These are phyloP conservation scores for Alca torda DNA, from an alignment of 2,797 vertebrate genomes.

Conservation along the genomic window DNA sequence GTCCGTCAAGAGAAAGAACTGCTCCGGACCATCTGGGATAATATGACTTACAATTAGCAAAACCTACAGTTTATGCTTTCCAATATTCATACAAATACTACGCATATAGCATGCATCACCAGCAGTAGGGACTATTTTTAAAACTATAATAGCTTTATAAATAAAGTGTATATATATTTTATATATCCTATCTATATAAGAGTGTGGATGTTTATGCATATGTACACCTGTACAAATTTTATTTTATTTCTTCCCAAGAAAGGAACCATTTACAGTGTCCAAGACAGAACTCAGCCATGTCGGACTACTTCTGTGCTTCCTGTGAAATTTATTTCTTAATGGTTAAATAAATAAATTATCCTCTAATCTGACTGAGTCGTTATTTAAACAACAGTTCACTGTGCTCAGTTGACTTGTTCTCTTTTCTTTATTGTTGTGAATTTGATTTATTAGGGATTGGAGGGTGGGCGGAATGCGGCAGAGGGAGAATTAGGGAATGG, in stretches of 20 bases:
- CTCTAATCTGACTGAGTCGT: background rate
- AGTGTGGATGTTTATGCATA: background rate
- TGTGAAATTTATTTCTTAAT: background rate
- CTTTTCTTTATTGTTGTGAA: background rate
- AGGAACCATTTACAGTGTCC: background rate
- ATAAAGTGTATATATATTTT: background rate
- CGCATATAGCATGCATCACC: background rate
- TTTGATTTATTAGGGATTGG: background rate
- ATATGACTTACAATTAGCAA: background rate
- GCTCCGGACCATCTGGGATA: conserved; percentile 5
- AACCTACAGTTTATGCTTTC: background rate
- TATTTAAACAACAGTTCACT: background rate
- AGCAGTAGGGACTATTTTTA: background rate
- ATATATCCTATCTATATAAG: background rate
- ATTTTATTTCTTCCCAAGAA: background rate
- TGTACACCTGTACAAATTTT: background rate
- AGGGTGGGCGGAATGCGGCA: accelerated
- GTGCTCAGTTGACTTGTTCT: background rate
- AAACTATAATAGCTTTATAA: background rate
- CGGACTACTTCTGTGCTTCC: background rate
- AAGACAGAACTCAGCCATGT: background rate
- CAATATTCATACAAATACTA: background rate
- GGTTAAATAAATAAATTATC: background rate
- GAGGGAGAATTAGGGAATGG: background rate
- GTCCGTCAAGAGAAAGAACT: conserved; percentile 34